Conservation (phyloP, 2,113 vertebrate genomes). For the Aptenodytes patagonicus region DNA sequence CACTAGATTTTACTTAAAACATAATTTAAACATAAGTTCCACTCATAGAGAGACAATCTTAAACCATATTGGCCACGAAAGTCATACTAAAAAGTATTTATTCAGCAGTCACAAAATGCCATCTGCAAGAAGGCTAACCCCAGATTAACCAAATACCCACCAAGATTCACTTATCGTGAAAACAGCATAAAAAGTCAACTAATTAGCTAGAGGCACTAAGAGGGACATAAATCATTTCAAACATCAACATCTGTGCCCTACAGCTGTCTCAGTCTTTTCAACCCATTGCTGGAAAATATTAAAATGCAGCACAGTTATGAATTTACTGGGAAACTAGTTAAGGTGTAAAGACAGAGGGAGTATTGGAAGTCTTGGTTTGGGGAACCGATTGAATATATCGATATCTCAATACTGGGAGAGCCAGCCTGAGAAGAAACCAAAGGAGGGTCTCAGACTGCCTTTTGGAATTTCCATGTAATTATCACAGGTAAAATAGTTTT, state of each 20-base stretch:
- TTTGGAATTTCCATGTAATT: background rate
- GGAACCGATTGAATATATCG: background rate
- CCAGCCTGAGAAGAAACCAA: background rate
- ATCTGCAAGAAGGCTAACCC: background rate
- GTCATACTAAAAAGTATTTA: background rate
- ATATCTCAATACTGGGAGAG: background rate
- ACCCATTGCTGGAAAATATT: background rate
- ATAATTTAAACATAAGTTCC: background rate
- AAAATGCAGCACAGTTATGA: background rate
- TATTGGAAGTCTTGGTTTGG: background rate
- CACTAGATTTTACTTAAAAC: background rate
- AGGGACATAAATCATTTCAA: slow-evolving; percentile 9
- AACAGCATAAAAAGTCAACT: background rate
- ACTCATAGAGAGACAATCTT: background rate
- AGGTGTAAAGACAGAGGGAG: background rate
- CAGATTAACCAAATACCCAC: background rate
- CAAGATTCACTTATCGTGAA: background rate
- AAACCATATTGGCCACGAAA: background rate
- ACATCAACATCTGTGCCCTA: slow-evolving; percentile 22
- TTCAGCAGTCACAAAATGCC: background rate
- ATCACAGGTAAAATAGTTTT: background rate
- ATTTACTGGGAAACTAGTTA: background rate
- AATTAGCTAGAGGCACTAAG: background rate
- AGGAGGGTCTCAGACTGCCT: background rate
- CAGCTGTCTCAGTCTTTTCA: slow-evolving; percentile 26